These are phyloP conservation scores for Microcebus ravelobensis DNA, from an alignment of 2,113 vertebrate genomes.

Conservation along the genomic window DNA sequence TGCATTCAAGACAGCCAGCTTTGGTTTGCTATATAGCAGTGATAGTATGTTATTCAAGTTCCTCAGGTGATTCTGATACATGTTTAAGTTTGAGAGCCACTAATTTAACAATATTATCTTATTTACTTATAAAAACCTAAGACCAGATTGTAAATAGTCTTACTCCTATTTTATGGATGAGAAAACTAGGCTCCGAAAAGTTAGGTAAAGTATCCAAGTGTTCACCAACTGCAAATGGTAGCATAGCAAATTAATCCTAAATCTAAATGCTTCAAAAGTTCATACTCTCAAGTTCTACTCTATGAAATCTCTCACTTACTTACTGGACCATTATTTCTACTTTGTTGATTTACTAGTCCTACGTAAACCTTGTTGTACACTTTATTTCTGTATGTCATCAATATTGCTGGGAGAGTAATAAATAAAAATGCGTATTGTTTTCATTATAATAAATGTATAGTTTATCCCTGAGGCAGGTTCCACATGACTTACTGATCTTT, in stretches of 20 bases:
- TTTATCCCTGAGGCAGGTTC: background rate
- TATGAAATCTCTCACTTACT: background rate
- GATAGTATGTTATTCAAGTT: background rate
- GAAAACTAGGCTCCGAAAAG: background rate
- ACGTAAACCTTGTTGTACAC: no score
- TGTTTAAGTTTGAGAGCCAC: background rate
- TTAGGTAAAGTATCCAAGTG: background rate
- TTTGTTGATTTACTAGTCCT: background rate
- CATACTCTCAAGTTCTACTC: background rate
- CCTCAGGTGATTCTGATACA: background rate
- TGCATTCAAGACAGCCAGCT: background rate
- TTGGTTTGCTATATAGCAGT: background rate
- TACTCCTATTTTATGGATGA: background rate
- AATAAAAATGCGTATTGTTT: background rate
- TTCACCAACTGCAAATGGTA: background rate
- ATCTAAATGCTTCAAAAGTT: background rate
- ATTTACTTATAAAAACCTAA: background rate
- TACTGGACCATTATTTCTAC: background rate
- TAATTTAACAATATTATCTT: background rate
- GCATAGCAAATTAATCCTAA: background rate
- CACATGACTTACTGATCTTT: background rate
- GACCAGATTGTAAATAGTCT: background rate
- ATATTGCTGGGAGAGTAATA: background rate
- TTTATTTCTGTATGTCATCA: background rate
- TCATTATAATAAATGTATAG: background rate